Base-by-base conservation (phyloP, 2,888 invertebrate species). In the Allophyes oxyacanthae region DNA sequence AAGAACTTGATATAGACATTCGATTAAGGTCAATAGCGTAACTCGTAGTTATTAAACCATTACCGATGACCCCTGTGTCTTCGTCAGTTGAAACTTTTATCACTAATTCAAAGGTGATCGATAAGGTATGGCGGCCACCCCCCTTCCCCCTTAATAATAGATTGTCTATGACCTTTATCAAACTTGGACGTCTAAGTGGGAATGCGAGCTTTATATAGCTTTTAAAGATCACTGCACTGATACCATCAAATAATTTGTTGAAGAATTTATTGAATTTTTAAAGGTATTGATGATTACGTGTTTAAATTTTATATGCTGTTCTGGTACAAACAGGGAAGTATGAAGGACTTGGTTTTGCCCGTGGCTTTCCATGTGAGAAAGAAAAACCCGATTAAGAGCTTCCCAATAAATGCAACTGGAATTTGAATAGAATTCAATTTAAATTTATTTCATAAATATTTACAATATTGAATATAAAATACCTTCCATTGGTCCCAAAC, bases 151-250 rank as follows among this genome's bases (percentile, higher is more conserved):
- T 70, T 77, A 86, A 86, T 88, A 88, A 88, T 87, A 84, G 75
- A 88, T 86, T 77, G 81, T 77, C 62, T 57, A 72, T 84, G 87
- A 86, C 89, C 88, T 89, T 88, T 88, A 81, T 86, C 85, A 87
- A 83, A 83, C 76, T 84, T 85, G 77, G 82, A 85, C 86, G 80
- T 82, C 81, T 82, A 75, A 78, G 72, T 74, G 66, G 40, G 36
- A 41, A 60, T 58, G 13, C 15, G 11, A 34, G 30, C 53, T 63
- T 58, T 56, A 55, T 48, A 73, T 69, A 63, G 37, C 20, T 43
- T 52, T 6, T 20, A 44, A 46, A 46, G 13, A 49, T 14, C 7
- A 8, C 34, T 58, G 54, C 62, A 49, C 48, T 55, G 26, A 26
- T 40, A 41, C 6, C 38, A 28, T 8, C 36, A 25, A 57, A 25